phyloP scores from a whole-genome alignment of 1,140 invertebrate genomes.

The Drosophila pallidifrons region DNA sequence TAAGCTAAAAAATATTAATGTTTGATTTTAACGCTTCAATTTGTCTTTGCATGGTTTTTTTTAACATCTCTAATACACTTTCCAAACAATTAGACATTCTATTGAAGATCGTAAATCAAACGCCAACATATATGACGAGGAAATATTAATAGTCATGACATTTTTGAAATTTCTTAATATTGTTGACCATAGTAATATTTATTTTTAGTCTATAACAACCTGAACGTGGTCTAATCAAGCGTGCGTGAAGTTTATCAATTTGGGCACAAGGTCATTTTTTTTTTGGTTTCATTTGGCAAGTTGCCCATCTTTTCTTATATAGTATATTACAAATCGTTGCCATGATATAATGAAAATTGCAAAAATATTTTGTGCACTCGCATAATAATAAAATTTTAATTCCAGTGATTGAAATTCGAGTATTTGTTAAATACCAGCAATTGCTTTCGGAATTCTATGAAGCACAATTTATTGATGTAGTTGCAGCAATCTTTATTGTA shows the following conservation, averaged over 20 bases:
- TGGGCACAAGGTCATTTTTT: constrained; percentile 34
- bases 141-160: background rate
- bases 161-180: constrained; percentile 21
- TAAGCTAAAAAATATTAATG: too few relatives aligned
- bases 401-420: constrained; percentile 26
- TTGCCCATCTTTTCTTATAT: constrained; percentile 7
- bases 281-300: constrained; percentile 19
- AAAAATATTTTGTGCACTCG: constrained; percentile 27
- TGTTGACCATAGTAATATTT: background rate
- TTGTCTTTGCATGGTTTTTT: background rate
- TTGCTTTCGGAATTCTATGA: constrained; percentile 6
- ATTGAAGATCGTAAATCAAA: background rate
- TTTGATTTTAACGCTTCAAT: too few relatives aligned
- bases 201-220: constrained; percentile 8
- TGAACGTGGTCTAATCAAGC: constrained; percentile 32
- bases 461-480: constrained; percentile 7
- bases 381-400: constrained; percentile 18
- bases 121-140: background rate
- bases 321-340: constrained; percentile 3
- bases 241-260: constrained; percentile 37
- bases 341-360: constrained; percentile 5
- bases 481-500: constrained; percentile 1
- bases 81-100: background rate
- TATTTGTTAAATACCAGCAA: constrained; percentile 8
- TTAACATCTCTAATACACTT: background rate